Evolutionary conservation across 2,888 invertebrate species (phyloP), one percentile per base, ranked within the genome.

Genomic region (Dromius quadrimaculatus): DNA sequence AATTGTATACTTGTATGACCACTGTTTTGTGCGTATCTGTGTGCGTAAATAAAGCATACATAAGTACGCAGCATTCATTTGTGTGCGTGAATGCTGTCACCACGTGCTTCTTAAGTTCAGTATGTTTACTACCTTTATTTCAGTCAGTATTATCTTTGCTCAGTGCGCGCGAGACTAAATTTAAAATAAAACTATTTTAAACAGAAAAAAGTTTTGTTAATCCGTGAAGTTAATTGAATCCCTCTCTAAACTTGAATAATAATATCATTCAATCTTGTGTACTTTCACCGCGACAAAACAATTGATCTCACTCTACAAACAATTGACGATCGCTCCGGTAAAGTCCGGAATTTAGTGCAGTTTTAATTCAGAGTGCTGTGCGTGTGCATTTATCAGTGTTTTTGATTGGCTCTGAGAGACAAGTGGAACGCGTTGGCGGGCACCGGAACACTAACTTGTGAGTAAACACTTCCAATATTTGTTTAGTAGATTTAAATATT

Each of bases 231-330:
- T 11, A 6, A 36, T 36, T 3, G 11, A 36, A 36, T 11, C 1
- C 11, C n/a, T 36, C 11, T 11, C n/a, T 11, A 11, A 36, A 36
- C n/a, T 36, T 11, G 11, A 36, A 1, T 36, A 36, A 36, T 11
- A 2, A 36, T 36, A n/a, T 11, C 36, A 36, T n/a, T 11, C n/a
- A 11, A 11, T 11, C 8, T 2, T 8, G 28, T 8, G 28, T 28
- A 36, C 36, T 36, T 36, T 36, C 36, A 36, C 36, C 36, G 36
- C 11, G 36, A 36, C 36, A 36, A 36, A 36, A 36, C 36, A 36
- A 36, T 36, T 36, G 36, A 36, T 11, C 36, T 36, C 36, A 3
- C 2, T 2, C 8, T 11, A 36, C 36, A 36, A 36, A 36, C 36
- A n/a, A n/a, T n/a, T n/a, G 36, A 36, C 36, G 36, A 36, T 36